Base-by-base conservation (phyloP, 2,797 vertebrate species). In the Neosalanx taihuensis region DNA sequence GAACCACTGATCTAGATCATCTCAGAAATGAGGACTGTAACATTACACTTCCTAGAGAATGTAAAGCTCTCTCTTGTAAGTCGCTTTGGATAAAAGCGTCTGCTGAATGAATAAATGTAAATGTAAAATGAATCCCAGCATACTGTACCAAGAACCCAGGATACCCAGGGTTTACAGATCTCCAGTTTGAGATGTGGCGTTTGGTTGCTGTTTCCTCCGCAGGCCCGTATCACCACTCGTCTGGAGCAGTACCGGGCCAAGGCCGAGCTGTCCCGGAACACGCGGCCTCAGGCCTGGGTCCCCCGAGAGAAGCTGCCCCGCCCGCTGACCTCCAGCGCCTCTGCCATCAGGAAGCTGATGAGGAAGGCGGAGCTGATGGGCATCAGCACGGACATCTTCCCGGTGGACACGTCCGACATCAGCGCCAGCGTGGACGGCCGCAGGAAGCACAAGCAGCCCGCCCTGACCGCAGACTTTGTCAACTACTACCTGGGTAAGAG, bases 321-420 rank as follows among this genome's bases (percentile, higher is more conserved):
- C 5, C 96, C 98, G 0, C 93, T 99, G 4, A 99, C 98, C 61
- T 99, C 97, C 76, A 99, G 98, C 41, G 97, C 98, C 64, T 98
- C 97, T 0, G 98, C 97, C 76, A 98, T 99, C 77, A 93, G 97
- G 15, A 98, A 99, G 76, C 93, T 99, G 53, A 97, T 99, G 96
- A 94, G 96, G 65, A 99, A 99, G 83, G 98, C 98, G 0, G 97
- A 99, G 53, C 82, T 99, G 15, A 99, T 99, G 97, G 97, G 98
- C 26, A 99, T 99, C 82, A 98, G 96, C 83, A 99, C 97, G 0
- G 97, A 99, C 83, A 98, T 99, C 73, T 98, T 99, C 78, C 97
- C 98, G 0, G 97, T 98, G 78, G 98, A 99, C 83, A 99, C 95
- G 26, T 96, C 96, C 0, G 97, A 99, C 75, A 94, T 96, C 17